Percentiles rank a stretch among this genome's conserved stretches.
Evolutionary conservation across 2,113 vertebrate genomes (phyloP).

Genomic region (Ahaetulla prasina): DNA sequence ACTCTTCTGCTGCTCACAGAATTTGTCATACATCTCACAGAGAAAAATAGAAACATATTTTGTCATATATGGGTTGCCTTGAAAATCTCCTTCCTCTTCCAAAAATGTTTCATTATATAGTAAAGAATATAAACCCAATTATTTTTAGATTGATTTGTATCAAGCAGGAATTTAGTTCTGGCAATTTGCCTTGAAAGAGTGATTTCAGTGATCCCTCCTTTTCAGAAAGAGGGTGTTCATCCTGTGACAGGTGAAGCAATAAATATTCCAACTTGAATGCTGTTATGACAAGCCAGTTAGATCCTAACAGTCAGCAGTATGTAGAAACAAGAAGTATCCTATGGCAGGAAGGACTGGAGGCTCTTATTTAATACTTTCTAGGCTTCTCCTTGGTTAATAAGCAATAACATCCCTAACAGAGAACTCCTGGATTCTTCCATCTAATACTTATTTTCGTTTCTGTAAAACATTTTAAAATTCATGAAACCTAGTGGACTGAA

Average conservation of each 20-base stretch:
- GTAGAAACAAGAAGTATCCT: neutral
- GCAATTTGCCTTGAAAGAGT: neutral
- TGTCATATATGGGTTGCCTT: neutral
- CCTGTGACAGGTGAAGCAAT: neutral
- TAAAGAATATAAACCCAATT: neutral
- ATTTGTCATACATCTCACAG: neutral
- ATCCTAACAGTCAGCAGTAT: rapidly evolving
- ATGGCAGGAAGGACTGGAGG: rapidly evolving
- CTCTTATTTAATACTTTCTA: neutral
- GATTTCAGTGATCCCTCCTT: neutral
- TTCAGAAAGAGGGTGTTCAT: neutral
- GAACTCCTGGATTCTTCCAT: neutral
- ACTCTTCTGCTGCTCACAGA: neutral
- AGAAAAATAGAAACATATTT: neutral
- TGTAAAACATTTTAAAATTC: neutral
- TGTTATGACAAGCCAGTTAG: neutral
- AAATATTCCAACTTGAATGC: neutral
- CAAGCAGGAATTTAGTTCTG: constrained; percentile 2
- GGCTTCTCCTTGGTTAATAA: neutral
- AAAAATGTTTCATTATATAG: neutral
- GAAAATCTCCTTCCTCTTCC: neutral
- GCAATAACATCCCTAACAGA: neutral
- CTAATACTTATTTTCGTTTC: neutral
- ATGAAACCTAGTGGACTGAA: neutral
- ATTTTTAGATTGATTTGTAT: neutral